These are phyloP conservation scores for Neodontobutis hainanensis DNA, from an alignment of 2,113 vertebrate genomes.

Conservation along the genomic window DNA sequence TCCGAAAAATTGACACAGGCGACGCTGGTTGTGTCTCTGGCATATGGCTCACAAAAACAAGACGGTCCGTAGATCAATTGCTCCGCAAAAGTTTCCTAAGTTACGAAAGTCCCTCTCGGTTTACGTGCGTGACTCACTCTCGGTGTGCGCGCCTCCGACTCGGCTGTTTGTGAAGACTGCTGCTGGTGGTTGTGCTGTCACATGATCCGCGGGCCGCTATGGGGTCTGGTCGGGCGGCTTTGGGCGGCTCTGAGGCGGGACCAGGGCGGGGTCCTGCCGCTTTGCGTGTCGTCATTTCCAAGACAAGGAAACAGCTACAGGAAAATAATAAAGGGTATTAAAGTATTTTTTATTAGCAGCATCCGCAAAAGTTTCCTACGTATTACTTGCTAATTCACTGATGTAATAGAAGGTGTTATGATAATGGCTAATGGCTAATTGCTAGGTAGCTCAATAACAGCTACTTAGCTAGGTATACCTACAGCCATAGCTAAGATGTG, in stretches of 20 bases:
- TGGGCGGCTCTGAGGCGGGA: conserved; percentile 46
- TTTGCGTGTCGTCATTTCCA: conserved; percentile 36
- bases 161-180: conserved; percentile 1
- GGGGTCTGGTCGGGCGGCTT: conserved; percentile 62
- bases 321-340: not conserved
- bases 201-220: conserved; percentile 62
- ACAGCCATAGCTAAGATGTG: too few relatives aligned
- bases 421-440: too few relatives aligned
- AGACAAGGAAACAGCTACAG: conserved; percentile 11
- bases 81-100: conserved; percentile 54
- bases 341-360: not conserved
- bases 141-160: not conserved
- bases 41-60: conserved; percentile 31
- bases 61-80: conserved; percentile 50
- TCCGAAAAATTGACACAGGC: conserved; percentile 59
- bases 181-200: conserved; percentile 64
- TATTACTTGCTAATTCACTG: not conserved
- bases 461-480: too few relatives aligned
- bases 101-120: conserved; percentile 59
- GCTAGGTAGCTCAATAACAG: too few relatives aligned
- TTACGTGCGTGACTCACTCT: not conserved
- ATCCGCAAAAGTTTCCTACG: not conserved
- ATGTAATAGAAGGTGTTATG: too few relatives aligned
- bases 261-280: conserved; percentile 56
- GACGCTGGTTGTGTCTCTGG: conserved; percentile 42